Evolutionary conservation across 2,113 vertebrate genomes (phyloP).

Genomic region (Petromus typicus): DNA sequence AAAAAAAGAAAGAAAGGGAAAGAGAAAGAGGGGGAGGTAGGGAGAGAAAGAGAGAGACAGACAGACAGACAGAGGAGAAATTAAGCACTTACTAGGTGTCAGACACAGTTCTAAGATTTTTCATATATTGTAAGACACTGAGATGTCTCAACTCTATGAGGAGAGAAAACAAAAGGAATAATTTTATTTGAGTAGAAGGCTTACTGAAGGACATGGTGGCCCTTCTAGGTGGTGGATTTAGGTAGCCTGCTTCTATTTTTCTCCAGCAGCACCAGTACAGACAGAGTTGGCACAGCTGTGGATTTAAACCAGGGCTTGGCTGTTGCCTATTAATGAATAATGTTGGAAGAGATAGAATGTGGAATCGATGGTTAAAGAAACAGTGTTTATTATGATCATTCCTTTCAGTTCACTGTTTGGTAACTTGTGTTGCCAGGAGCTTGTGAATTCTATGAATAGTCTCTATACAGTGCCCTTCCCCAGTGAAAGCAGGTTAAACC

Average conservation of each 20-base stretch:
- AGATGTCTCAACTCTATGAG: background rate
- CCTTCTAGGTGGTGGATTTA: background rate
- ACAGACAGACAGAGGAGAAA: no score
- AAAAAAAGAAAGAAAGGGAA: background rate
- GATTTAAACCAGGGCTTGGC: background rate
- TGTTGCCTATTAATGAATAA: background rate
- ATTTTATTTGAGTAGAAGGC: background rate
- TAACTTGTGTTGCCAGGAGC: background rate
- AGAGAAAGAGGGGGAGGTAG: background rate
- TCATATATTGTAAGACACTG: background rate
- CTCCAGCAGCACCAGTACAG: background rate
- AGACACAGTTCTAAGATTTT: background rate
- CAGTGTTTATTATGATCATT: background rate
- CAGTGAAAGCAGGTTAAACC: slow-evolving; percentile 9
- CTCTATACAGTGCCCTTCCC: background rate
- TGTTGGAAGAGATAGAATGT: background rate
- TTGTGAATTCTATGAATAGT: background rate
- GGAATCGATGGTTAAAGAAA: background rate
- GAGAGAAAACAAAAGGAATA: background rate
- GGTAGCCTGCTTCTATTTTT: background rate
- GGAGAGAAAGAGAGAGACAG: background rate
- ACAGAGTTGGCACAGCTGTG: background rate
- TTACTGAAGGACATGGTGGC: background rate
- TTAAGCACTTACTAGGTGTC: background rate
- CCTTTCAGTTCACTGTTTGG: background rate